Conservation (phyloP, 2,888 invertebrate genomes). For the Dynastes grantii region DNA sequence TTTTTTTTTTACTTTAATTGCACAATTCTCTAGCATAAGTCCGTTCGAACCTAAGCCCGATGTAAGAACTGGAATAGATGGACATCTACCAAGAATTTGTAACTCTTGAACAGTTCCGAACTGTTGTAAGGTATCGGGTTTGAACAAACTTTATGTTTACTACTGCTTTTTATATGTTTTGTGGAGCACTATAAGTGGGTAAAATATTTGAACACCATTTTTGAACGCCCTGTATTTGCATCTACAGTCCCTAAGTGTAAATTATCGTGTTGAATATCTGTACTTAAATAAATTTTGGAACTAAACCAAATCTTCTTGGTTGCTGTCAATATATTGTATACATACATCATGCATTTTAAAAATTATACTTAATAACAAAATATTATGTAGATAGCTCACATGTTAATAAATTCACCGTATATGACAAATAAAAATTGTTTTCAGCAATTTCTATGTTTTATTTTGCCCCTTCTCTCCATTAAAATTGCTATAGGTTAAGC, state of each 20-base stretch:
- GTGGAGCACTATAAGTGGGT: too few relatives aligned
- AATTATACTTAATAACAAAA: conserved; percentile 47
- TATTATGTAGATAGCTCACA: conserved; percentile 49
- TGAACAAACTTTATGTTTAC: too few relatives aligned
- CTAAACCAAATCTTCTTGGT: conserved; percentile 20
- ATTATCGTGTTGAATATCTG: background rate
- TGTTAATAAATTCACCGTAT: conserved; percentile 52
- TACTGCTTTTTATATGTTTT: too few relatives aligned
- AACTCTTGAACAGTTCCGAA: too few relatives aligned
- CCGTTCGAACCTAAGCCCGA: too few relatives aligned
- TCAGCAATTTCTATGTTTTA: conserved; percentile 28
- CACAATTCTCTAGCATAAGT: too few relatives aligned
- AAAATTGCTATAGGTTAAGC: background rate
- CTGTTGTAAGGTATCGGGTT: too few relatives aligned
- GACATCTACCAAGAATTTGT: too few relatives aligned
- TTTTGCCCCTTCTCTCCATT: background rate
- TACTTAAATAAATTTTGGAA: background rate
- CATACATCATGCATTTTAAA: conserved; percentile 48
- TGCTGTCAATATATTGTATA: conserved; percentile 27
- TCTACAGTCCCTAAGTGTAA: background rate
- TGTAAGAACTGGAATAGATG: too few relatives aligned
- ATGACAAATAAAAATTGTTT: conserved; percentile 53
- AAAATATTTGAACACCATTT: too few relatives aligned
- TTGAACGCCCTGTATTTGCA: too few relatives aligned
- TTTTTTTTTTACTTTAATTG: too few relatives aligned